Conservation (phyloP, 2,888 invertebrate genomes). For the Halictus quadricinctus region DNA sequence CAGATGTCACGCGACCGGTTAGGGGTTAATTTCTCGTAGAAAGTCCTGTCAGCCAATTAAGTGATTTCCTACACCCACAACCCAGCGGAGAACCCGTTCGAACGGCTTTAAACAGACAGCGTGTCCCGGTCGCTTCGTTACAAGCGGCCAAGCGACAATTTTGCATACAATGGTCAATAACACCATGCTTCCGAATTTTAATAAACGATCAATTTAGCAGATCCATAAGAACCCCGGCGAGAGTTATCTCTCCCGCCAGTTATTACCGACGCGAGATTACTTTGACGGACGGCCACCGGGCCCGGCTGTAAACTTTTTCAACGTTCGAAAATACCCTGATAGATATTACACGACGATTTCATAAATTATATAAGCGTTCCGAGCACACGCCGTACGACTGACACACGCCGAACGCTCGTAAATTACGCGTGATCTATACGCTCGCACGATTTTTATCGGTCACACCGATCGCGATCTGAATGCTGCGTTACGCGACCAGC, state of each 20-base stretch:
- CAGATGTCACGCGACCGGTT: not conserved
- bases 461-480: conserved; percentile 36
- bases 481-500: conserved; percentile 33
- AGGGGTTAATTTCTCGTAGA: not conserved
- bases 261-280: conserved; percentile 9
- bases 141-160: not conserved
- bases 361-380: conserved; percentile 51
- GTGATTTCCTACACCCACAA: not conserved
- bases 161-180: conserved; percentile 41
- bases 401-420: conserved; percentile 34
- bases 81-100: not conserved
- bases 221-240: not conserved
- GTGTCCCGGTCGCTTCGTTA: not conserved
- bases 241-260: conserved; percentile 22
- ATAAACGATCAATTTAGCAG: conserved; percentile 25
- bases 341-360: conserved; percentile 41
- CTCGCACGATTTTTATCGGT: conserved; percentile 47
- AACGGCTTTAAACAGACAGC: not conserved
- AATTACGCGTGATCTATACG: conserved; percentile 50
- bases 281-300: conserved; percentile 20
- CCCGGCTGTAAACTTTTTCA: not conserved
- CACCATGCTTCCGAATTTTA: conserved; percentile 24
- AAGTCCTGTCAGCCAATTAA: not conserved
- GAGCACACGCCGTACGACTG: conserved; percentile 34
- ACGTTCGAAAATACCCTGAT: conserved; percentile 3